Conservation (phyloP, 1,140 invertebrate species). For the Caligus rogercresseyi region DNA sequence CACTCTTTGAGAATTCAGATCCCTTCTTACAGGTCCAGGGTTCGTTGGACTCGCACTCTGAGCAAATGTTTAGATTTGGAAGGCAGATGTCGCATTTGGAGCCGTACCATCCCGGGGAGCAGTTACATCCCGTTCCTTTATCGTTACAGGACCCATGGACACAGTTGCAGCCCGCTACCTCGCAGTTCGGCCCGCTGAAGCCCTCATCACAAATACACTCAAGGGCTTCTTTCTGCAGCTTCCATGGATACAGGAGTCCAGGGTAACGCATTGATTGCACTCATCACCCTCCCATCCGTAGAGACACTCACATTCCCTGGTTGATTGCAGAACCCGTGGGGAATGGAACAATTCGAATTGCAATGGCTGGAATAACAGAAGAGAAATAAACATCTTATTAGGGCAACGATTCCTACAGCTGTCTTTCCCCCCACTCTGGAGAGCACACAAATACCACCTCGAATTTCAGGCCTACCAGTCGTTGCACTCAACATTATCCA, state of each 20-base stretch:
- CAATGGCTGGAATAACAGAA: too few species aligned
- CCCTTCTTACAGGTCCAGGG: not conserved
- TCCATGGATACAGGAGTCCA: not conserved
- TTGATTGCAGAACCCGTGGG: not conserved
- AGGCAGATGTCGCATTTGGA: not conserved
- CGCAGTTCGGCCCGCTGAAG: not conserved
- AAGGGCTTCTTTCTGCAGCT: not conserved
- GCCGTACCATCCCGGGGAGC: not conserved
- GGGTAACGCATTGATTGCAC: not conserved
- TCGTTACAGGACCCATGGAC: not conserved
- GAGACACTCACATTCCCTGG: not conserved
- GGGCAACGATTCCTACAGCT: too few species aligned
- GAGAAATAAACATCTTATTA: too few species aligned
- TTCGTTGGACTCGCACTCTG: not conserved
- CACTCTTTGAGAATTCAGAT: not conserved
- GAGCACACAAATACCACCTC: too few species aligned
- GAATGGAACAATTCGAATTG: not conserved
- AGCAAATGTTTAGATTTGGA: not conserved
- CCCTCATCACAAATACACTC: conserved; percentile 10
- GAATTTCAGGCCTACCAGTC: too few species aligned
- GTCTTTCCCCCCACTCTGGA: too few species aligned
- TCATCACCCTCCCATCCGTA: not conserved
- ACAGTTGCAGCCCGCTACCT: not conserved
- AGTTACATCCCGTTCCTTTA: not conserved
- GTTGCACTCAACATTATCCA: too few species aligned